phyloP scores from a whole-genome alignment of 2,113 vertebrate species.

The Danio rerio region GRCz12tu NC_133200.1:12661001-12661500 shows the following conservation, averaged over 20 bases:
- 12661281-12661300: neutral
- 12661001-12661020: conserved; percentile 61
- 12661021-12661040: conserved; percentile 92
- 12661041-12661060: conserved; percentile 91
- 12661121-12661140: conserved; percentile 89
- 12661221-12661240: too few species aligned
- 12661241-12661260: neutral
- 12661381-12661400: neutral
- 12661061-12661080: conserved; percentile 91
- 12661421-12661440: neutral
- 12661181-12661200: conserved; percentile 86
- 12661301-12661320: neutral
- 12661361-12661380: neutral
- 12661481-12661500: conserved; percentile 24
- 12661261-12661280: neutral
- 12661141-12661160: conserved; percentile 91
- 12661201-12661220: too few species aligned
- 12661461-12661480: conserved; percentile 33
- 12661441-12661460: conserved; percentile 21
- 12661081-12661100: conserved; percentile 88
- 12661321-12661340: neutral
- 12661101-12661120: conserved; percentile 90
- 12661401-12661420: neutral
- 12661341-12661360: neutral
- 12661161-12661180: conserved; percentile 85